A percentile compares a stretch with the other conserved stretches of the same genome.
Evolutionary conservation across 1,140 invertebrate genomes (phyloP).

Genomic region (Drosophila jambulina): DNA sequence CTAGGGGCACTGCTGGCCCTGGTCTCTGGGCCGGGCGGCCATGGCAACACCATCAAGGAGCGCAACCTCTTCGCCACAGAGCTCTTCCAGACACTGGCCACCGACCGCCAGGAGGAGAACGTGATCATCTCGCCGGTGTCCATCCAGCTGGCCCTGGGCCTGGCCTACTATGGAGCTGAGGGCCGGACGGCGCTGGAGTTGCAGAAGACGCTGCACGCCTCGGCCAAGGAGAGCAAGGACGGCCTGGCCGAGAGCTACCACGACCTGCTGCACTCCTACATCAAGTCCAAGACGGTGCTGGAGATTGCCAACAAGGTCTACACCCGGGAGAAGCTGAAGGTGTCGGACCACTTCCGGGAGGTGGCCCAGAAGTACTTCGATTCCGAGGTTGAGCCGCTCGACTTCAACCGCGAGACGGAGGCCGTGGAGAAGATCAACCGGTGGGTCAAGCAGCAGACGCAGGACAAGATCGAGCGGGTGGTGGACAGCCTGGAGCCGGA

Average conservation of each 20-base stretch:
- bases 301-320: slow-evolving; percentile 83
- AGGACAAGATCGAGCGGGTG: slow-evolving; percentile 88
- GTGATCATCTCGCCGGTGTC: slow-evolving; percentile 81
- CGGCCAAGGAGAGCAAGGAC: slow-evolving; percentile 78
- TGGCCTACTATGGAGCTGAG: slow-evolving; percentile 80
- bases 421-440: slow-evolving; percentile 87
- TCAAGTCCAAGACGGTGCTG: slow-evolving; percentile 79
- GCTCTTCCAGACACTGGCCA: slow-evolving; percentile 80
- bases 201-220: slow-evolving; percentile 74
- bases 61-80: slow-evolving; percentile 81
- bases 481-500: slow-evolving; percentile 84
- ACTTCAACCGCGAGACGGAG: slow-evolving; percentile 86
- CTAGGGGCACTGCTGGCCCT: slow-evolving; percentile 18
- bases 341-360: slow-evolving; percentile 68
- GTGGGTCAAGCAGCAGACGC: slow-evolving; percentile 88
- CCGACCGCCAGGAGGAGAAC: slow-evolving; percentile 78
- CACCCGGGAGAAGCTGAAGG: slow-evolving; percentile 66
- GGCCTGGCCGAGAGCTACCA: slow-evolving; percentile 77
- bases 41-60: slow-evolving; percentile 72
- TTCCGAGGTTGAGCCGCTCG: slow-evolving; percentile 86
- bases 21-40: slow-evolving; percentile 23
- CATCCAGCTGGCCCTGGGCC: slow-evolving; percentile 73
- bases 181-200: slow-evolving; percentile 73
- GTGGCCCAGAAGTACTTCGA: slow-evolving; percentile 76
- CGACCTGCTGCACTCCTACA: slow-evolving; percentile 73